These are phyloP conservation scores for Congeria kusceri DNA, from an alignment of 2,888 invertebrate genomes.

Conservation along the genomic window DNA sequence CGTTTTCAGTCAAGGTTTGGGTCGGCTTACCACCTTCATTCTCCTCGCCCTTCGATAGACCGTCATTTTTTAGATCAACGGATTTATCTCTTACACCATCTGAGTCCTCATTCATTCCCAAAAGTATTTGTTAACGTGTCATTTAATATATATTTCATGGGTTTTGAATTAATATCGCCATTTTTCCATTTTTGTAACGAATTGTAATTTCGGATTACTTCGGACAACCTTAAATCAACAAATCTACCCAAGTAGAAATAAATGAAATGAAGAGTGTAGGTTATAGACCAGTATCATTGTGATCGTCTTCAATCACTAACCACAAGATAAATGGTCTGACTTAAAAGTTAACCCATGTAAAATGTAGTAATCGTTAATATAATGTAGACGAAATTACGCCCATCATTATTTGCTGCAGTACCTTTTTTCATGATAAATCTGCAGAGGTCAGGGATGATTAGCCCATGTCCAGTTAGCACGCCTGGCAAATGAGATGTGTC, in stretches of 20 bases:
- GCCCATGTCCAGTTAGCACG: too few relatives aligned
- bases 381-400: too few relatives aligned
- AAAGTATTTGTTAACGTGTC: slow-evolving; percentile 28
- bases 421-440: too few relatives aligned
- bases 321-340: too few relatives aligned
- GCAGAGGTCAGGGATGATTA: too few relatives aligned
- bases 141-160: slow-evolving; percentile 8
- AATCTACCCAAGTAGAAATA: neutral
- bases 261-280: neutral
- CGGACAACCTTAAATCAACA: neutral
- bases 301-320: too few relatives aligned
- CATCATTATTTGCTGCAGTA: too few relatives aligned
- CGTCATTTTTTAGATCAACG: slow-evolving; percentile 69
- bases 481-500: too few relatives aligned
- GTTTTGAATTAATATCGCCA: neutral
- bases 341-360: too few relatives aligned
- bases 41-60: slow-evolving; percentile 48
- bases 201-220: slow-evolving; percentile 4
- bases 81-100: slow-evolving; percentile 72
- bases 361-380: too few relatives aligned
- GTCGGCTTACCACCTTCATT: slow-evolving; percentile 58
- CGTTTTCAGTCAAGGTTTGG: slow-evolving; percentile 75
- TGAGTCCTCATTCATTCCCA: slow-evolving; percentile 77
- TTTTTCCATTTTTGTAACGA: slow-evolving; percentile 35
- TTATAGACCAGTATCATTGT: neutral